Conservation (phyloP, 2,113 vertebrate genomes). For the Petrocephalus microphthalmus region DNA sequence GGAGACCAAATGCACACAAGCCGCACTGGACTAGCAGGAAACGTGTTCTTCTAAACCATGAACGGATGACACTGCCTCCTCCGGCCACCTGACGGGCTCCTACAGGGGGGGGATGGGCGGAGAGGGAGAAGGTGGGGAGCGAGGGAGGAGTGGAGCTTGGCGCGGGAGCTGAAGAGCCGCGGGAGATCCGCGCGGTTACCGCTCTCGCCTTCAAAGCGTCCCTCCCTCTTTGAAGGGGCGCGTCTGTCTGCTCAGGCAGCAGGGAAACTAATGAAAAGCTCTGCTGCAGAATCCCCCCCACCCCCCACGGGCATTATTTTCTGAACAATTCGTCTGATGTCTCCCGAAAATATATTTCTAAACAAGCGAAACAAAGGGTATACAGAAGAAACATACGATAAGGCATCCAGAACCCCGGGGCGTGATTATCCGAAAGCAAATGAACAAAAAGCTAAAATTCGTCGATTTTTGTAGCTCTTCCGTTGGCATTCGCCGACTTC, state of each 20-base stretch:
- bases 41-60: neutral
- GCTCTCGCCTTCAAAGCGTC: neutral
- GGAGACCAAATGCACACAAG: neutral
- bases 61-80: neutral
- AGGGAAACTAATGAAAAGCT: neutral
- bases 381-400: neutral
- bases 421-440: neutral
- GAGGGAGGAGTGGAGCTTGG: neutral
- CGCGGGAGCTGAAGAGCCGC: neutral
- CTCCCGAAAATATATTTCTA: neutral
- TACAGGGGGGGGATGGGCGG: neutral
- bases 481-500: neutral
- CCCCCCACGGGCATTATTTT: neutral
- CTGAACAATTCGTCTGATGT: neutral
- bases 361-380: neutral
- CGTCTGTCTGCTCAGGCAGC: neutral
- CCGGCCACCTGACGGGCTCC: neutral
- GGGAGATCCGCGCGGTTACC: neutral
- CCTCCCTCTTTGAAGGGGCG: neutral
- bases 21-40: neutral
- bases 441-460: neutral
- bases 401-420: neutral
- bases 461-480: neutral
- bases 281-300: neutral
- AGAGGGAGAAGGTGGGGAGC: neutral